phyloP scores from a whole-genome alignment of 2,797 vertebrate species.

The Paramormyrops hopkinsi region DNA sequence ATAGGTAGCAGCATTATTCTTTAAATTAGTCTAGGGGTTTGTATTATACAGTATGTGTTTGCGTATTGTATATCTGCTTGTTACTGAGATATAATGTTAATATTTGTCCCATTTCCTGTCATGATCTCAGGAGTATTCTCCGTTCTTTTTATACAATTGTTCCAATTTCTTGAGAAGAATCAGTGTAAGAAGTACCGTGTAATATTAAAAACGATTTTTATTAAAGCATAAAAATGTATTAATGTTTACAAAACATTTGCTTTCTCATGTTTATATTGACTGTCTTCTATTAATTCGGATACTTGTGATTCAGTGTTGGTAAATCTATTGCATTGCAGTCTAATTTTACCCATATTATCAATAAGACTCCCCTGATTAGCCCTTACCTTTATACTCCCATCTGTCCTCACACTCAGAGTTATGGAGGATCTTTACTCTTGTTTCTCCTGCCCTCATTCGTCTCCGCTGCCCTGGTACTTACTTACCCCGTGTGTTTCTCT shows the following conservation, averaged over 20 bases:
- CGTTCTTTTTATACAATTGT: not conserved
- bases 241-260: not conserved
- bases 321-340: not conserved
- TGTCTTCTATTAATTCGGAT: not conserved
- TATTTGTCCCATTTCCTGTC: not conserved
- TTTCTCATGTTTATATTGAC: not conserved
- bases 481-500: no score
- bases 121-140: not conserved
- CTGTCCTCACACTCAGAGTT: not conserved
- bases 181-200: not conserved
- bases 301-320: not conserved
- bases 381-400: not conserved
- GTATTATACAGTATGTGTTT: not conserved
- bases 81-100: not conserved
- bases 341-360: not conserved
- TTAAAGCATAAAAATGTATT: not conserved
- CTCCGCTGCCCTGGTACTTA: no score
- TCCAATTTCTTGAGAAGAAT: not conserved
- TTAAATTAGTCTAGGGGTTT: not conserved
- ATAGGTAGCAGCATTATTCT: not conserved
- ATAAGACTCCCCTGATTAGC: not conserved
- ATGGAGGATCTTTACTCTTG: no score
- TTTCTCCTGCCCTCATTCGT: no score
- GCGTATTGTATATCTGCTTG: not conserved
- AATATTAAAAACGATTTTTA: not conserved